These are phyloP conservation scores for Prunella himalayana DNA, from an alignment of 2,113 vertebrate genomes.

Conservation along the genomic window DNA sequence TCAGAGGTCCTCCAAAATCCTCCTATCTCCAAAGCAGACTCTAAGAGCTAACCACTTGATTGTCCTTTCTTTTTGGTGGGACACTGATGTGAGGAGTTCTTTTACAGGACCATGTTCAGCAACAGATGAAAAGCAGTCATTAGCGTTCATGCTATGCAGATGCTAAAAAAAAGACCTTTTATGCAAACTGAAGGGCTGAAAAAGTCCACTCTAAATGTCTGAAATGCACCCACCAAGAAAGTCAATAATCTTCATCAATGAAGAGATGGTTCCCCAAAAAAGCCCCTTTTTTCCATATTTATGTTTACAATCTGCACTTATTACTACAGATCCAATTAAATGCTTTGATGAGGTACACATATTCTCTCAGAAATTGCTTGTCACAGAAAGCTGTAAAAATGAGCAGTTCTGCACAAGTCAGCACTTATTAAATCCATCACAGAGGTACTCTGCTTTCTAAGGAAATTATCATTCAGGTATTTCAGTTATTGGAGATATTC, in stretches of 20 bases:
- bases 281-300: not conserved
- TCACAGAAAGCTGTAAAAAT: not conserved
- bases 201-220: not conserved
- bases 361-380: not conserved
- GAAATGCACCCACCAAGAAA: not conserved
- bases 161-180: not conserved
- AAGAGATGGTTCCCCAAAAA: not conserved
- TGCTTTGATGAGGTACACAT: not conserved
- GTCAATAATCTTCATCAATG: not conserved
- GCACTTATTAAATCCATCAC: not conserved
- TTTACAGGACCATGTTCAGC: not conserved
- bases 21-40: not conserved
- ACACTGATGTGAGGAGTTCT: not conserved
- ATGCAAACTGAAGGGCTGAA: not conserved
- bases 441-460: not conserved
- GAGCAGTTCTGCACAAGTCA: not conserved
- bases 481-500: not conserved
- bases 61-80: not conserved
- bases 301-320: not conserved
- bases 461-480: not conserved
- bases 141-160: not conserved
- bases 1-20: not conserved
- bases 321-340: not conserved
- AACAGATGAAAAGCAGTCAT: not conserved
- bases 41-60: not conserved